phyloP scores from a whole-genome alignment of 2,888 invertebrate species.

The Microctonus aethiopoides region DNA sequence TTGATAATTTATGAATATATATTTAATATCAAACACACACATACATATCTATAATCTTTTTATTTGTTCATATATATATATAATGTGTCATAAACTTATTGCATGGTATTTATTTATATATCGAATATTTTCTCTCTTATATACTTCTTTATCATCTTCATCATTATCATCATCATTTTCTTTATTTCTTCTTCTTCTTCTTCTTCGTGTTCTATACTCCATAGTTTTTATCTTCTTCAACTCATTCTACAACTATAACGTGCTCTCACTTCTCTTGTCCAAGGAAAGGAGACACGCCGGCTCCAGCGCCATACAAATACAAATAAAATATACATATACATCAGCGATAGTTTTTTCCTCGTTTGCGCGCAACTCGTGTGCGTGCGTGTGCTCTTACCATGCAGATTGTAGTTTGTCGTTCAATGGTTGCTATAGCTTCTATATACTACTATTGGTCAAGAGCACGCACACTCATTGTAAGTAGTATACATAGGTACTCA shows the following conservation, averaged over 20 bases:
- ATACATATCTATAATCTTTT: neutral
- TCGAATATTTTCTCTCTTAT: neutral
- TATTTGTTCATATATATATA: neutral
- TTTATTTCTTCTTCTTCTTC: neutral
- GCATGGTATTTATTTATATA: neutral
- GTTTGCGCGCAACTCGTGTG: constrained; percentile 31
- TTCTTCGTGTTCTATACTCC: constrained; percentile 7
- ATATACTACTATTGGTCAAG: constrained; percentile 16
- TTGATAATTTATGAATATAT: constrained; percentile 21
- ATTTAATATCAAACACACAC: neutral
- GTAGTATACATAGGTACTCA: too few species aligned
- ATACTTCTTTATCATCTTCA: neutral
- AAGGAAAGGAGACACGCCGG: constrained; percentile 48
- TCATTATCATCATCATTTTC: neutral
- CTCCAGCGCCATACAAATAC: constrained; percentile 55
- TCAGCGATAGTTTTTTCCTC: constrained; percentile 21
- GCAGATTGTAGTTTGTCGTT: constrained; percentile 58
- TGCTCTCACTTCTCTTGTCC: neutral
- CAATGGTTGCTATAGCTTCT: too few species aligned
- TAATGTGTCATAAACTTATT: neutral
- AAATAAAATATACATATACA: constrained; percentile 55
- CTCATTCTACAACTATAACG: constrained; percentile 6
- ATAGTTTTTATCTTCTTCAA: constrained; percentile 10
- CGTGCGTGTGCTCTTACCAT: constrained; percentile 43
- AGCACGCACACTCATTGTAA: too few species aligned